Evolutionary conservation across 2,113 vertebrate genomes (phyloP).

Genomic region (Brachypodius melanocephalos): DNA sequence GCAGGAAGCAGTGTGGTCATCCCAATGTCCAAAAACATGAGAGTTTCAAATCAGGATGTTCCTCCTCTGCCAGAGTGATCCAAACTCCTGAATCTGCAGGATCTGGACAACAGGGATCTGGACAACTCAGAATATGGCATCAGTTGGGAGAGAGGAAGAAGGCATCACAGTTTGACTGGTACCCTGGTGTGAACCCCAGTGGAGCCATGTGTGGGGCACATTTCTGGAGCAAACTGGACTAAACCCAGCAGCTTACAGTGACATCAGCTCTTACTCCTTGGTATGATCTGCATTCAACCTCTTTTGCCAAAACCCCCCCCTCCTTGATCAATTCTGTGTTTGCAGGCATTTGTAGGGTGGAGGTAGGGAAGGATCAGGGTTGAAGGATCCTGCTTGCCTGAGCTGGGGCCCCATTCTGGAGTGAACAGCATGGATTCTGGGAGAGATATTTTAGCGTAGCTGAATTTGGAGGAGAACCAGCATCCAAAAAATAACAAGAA

Average conservation of each 20-base stretch:
- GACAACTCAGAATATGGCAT: neutral
- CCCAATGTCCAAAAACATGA: neutral
- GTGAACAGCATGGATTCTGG: fast-evolving
- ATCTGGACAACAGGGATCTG: neutral
- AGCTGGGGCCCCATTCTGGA: neutral
- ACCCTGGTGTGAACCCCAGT: neutral
- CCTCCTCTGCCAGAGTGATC: fast-evolving
- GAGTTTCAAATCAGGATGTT: neutral
- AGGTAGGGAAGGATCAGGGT: neutral
- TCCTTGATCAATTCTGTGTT: neutral
- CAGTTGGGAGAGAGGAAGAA: neutral
- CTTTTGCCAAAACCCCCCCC: neutral
- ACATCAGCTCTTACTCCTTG: neutral
- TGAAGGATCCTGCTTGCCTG: neutral
- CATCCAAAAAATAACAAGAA: neutral
- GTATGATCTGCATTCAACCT: neutral
- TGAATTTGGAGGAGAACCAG: neutral
- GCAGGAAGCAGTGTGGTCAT: neutral
- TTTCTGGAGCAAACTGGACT: neutral
- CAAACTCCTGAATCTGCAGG: neutral
- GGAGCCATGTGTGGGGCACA: neutral
- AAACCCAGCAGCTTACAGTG: neutral
- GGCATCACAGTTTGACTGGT: neutral
- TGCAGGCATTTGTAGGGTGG: neutral
- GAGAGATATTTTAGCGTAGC: neutral